Conservation (phyloP, 2,113 vertebrate genomes). For the Chauna torquata region DNA sequence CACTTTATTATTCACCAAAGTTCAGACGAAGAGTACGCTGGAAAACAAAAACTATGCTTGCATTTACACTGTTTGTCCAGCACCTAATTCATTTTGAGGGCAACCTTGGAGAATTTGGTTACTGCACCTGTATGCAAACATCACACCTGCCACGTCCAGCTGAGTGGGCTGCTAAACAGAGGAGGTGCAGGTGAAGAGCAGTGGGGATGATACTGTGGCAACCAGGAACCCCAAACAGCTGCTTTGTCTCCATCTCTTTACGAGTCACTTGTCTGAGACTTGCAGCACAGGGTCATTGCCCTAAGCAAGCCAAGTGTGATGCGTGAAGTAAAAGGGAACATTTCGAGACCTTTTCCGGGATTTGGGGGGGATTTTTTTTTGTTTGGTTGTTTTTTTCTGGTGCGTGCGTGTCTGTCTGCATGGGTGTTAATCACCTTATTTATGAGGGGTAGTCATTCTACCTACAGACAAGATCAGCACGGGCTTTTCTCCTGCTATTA, state of each 20-base stretch:
- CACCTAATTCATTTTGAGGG: not conserved
- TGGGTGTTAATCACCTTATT: not conserved
- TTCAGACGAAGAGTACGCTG: not conserved
- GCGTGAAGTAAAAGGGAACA: not conserved
- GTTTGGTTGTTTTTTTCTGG: not conserved
- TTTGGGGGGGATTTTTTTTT: not conserved
- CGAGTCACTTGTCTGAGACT: constrained; percentile 45
- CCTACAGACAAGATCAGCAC: not conserved
- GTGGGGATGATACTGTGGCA: not conserved
- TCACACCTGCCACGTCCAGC: not conserved
- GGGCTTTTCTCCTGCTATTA: not conserved
- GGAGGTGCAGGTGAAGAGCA: rapidly evolving
- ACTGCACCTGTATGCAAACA: not conserved
- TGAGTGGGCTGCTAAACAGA: not conserved
- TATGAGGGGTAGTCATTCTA: not conserved
- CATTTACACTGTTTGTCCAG: not conserved
- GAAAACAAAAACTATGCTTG: not conserved
- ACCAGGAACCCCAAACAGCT: constrained; percentile 23
- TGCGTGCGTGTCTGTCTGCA: not conserved
- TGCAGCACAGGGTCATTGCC: not conserved
- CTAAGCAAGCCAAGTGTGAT: not conserved
- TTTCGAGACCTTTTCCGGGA: not conserved
- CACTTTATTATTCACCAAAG: not conserved
- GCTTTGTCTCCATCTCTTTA: constrained; percentile 20
- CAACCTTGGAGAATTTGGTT: not conserved